These are phyloP conservation scores for Pseudopodoces humilis DNA, from an alignment of 2,113 vertebrate genomes.

Conservation along the genomic window DNA sequence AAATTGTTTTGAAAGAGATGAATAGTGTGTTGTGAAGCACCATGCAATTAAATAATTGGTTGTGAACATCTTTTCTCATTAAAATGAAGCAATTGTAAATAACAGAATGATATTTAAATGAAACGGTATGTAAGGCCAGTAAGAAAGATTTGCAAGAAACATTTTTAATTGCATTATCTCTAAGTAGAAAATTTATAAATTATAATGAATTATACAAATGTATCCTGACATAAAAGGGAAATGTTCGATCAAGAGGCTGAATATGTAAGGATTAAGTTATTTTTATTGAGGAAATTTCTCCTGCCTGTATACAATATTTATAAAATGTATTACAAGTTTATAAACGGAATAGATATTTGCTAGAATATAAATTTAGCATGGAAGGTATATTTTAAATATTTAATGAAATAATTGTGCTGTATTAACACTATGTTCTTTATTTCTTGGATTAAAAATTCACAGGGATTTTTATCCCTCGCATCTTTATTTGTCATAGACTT, in stretches of 20 bases:
- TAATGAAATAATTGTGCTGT: conserved; percentile 39
- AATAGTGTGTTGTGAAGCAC: conserved; percentile 8
- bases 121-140: conserved; percentile 11
- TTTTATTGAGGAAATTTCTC: conserved; percentile 7
- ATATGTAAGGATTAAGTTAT: neutral
- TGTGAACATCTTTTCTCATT: conserved; percentile 37
- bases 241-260: conserved; percentile 35
- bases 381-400: conserved; percentile 53
- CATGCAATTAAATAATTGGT: conserved; percentile 50
- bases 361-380: neutral
- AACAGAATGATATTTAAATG: conserved; percentile 46
- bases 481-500: neutral
- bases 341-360: neutral
- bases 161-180: conserved; percentile 44
- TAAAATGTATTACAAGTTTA: neutral
- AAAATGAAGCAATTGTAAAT: conserved; percentile 47
- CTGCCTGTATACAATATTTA: neutral
- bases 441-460: conserved; percentile 37
- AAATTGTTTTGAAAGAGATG: conserved; percentile 41
- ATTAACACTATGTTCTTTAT: conserved; percentile 20
- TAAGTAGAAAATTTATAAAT: conserved; percentile 21
- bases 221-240: conserved; percentile 22
- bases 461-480: neutral
- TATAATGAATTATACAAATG: conserved; percentile 38
- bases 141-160: conserved; percentile 35